phyloP scores from a whole-genome alignment of 2,113 vertebrate species.

The Dipodomys spectabilis region DNA sequence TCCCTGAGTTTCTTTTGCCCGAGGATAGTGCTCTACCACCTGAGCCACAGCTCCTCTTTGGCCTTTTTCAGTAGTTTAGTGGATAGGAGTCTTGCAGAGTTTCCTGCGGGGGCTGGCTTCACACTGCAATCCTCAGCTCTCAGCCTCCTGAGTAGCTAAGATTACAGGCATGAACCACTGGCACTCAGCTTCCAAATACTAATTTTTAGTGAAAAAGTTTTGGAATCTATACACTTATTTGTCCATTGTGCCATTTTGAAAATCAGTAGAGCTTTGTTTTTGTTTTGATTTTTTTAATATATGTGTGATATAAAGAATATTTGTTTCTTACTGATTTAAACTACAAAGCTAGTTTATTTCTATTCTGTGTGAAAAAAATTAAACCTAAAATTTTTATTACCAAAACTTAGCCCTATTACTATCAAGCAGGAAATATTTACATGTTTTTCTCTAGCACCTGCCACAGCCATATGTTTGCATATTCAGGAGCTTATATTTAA shows the following conservation, averaged over 20 bases:
- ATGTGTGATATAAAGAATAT: conserved; percentile 16
- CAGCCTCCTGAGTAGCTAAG: no score
- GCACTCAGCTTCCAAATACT: background rate
- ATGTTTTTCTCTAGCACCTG: conserved; percentile 83
- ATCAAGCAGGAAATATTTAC: conserved; percentile 78
- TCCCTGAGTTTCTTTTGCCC: no score
- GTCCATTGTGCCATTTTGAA: conserved; percentile 35
- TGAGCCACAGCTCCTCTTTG: no score
- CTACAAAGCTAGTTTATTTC: conserved; percentile 45
- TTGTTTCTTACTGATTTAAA: conserved; percentile 60
- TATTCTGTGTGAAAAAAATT: conserved; percentile 57
- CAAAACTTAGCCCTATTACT: conserved; percentile 72
- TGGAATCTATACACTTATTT: conserved; percentile 2
- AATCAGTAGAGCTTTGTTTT: conserved; percentile 49
- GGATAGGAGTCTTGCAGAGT: no score
- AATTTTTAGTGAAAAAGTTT: conserved; percentile 12
- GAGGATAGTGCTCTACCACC: no score
- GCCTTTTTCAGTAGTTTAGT: no score
- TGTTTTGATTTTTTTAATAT: background rate
- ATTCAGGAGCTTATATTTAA: conserved; percentile 70
- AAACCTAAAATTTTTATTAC: conserved; percentile 51
- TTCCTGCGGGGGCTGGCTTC: no score
- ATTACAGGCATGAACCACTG: no score
- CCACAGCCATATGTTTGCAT: conserved; percentile 85
- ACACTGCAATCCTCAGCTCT: no score